Evolutionary conservation across 2,113 vertebrate species (phyloP), one percentile per base, ranked within the genome.

Genomic region (Stigmatopora argus): DNA sequence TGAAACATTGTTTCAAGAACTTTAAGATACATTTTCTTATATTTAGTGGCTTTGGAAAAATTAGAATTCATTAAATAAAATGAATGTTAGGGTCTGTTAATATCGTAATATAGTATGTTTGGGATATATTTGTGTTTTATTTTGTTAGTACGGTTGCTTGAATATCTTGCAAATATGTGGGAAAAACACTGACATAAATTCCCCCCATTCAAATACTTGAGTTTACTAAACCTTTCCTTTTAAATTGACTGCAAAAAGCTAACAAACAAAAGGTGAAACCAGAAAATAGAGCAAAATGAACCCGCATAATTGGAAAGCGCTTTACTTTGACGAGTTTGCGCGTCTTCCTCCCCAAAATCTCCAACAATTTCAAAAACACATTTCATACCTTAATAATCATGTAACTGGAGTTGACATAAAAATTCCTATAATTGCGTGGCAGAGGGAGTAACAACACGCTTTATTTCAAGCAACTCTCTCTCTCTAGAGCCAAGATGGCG

Each of bases 381-480:
- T 56, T 56, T 31, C 26, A 23, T 17, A 31, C 21, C 23, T 31
- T 31, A 15, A 31, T 8, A 56, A 31, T 56, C 23, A 14, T 56
- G 14, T 56, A 56, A 7, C 5, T 41, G 5, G 53, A 23, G 10
- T 23, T 31, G 14, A 56, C 53, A 56, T 31, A 56, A 55, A 56
- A 56, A 15, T 58, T 47, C 3, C 14, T 52, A 17, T 70, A 64
- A 75, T 52, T 80, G 67, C 48, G 6, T 23, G 23, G 13, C 53
- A 31, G 26, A 55, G 12, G 21, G 21, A 15, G 53, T 31, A 56
- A 56, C 53, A 78, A 71, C 67, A 63, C 82, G 58, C 23, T 69
- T 73, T 79, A 83, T 85, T 80, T 78, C 73, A 64, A 75, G 65
- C 59, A 65, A 68, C 64, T 14, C 53, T 67, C 65, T 31, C 26